These are phyloP conservation scores for Drosophila nigromelanica DNA, from an alignment of 1,140 invertebrate species.

Conservation along the genomic window DNA sequence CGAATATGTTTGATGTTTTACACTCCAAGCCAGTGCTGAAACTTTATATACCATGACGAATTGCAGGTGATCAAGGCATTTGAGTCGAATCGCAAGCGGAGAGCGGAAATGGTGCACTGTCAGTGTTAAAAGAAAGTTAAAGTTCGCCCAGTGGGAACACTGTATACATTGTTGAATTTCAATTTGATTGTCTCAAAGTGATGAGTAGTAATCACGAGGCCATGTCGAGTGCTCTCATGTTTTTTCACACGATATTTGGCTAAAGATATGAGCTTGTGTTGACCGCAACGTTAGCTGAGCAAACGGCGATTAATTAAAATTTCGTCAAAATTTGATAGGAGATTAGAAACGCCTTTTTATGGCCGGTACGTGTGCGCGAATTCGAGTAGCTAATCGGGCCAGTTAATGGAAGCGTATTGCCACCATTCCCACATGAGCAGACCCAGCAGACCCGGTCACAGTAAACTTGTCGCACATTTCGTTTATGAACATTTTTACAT, in stretches of 20 bases:
- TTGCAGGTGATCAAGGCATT: slow-evolving; percentile 40
- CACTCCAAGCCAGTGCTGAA: slow-evolving; percentile 15
- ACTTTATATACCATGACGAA: slow-evolving; percentile 66
- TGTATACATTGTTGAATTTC: slow-evolving; percentile 16
- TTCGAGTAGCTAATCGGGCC: slow-evolving; percentile 77
- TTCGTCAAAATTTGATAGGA: slow-evolving; percentile 75
- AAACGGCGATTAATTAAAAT: slow-evolving; percentile 60
- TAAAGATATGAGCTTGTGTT: slow-evolving; percentile 47
- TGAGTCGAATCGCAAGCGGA: slow-evolving; percentile 22
- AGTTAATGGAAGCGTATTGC: slow-evolving; percentile 6
- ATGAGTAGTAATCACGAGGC: slow-evolving; percentile 10
- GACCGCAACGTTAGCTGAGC: slow-evolving; percentile 10
- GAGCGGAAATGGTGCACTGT: slow-evolving; percentile 63
- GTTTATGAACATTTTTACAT: slow-evolving; percentile 77
- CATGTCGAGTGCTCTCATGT: slow-evolving; percentile 16
- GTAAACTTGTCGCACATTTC: slow-evolving; percentile 68
- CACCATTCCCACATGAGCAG: slow-evolving; percentile 51
- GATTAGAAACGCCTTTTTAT: slow-evolving; percentile 73
- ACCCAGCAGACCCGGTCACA: slow-evolving; percentile 14
- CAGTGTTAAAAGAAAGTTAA: slow-evolving; percentile 64
- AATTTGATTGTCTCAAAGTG: slow-evolving; percentile 22
- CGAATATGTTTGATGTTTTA: slow-evolving; percentile 38
- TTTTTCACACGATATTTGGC: slow-evolving; percentile 74
- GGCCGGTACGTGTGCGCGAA: slow-evolving; percentile 73
- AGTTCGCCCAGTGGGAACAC: slow-evolving; percentile 54